Evolutionary conservation across 2,113 vertebrate genomes (phyloP).

Genomic region (Numenius arquata): DNA sequence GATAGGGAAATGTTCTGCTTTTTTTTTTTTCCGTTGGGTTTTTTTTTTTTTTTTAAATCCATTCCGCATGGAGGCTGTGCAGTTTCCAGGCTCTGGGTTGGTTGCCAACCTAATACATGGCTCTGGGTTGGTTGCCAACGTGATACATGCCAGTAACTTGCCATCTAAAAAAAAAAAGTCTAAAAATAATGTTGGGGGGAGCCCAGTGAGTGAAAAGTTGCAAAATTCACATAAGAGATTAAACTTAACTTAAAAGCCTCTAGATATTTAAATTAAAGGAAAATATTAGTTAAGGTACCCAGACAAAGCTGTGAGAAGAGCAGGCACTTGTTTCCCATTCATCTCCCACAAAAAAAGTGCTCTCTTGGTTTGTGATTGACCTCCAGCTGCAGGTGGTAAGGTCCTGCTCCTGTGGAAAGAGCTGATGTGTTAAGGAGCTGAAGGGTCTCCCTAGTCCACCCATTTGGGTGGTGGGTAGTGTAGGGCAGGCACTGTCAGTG

Average conservation of each 20-base stretch:
- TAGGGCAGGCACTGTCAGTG: neutral
- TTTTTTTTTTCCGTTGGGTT: neutral
- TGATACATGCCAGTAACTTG: neutral
- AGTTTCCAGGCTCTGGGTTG: neutral
- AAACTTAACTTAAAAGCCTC: neutral
- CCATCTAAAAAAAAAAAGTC: neutral
- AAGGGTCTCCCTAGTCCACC: neutral
- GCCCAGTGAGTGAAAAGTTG: neutral
- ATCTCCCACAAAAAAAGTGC: neutral
- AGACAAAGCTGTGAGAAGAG: neutral
- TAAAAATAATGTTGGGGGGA: neutral
- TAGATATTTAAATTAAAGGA: neutral
- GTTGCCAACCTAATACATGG: neutral
- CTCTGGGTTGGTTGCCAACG: neutral
- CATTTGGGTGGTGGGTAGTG: neutral
- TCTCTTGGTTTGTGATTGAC: neutral
- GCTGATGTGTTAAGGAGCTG: neutral
- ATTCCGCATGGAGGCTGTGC: neutral
- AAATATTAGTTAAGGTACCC: neutral
- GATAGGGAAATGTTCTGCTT: neutral
- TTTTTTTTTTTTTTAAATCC: neutral
- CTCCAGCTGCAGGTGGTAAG: neutral
- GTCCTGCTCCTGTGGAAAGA: neutral
- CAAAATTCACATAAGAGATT: neutral
- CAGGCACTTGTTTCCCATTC: neutral